A percentile compares a stretch with the other conserved stretches of the same genome.
Evolutionary conservation across 53 echinoderm and acorn worm genomes (phyloP).

Genomic region (Temnopleurus reevesii): DNA sequence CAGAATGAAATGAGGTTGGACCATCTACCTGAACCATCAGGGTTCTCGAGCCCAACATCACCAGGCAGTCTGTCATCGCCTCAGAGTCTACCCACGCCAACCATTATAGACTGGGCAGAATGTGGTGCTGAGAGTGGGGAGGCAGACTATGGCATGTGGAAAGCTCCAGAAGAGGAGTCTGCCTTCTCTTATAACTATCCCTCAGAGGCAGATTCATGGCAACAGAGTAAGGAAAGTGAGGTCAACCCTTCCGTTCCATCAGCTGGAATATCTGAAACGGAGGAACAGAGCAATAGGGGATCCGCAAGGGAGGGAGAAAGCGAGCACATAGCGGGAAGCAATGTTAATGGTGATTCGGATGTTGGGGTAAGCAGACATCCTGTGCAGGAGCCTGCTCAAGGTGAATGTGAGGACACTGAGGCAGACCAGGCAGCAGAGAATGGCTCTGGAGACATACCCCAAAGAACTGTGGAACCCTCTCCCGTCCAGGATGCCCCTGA

Average conservation of each 20-base stretch:
- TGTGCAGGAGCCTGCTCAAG: neutral
- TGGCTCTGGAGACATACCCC: neutral
- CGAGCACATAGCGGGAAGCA: neutral
- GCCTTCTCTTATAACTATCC: constrained; percentile 40
- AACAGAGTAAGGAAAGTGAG: neutral
- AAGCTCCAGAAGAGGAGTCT: constrained; percentile 26
- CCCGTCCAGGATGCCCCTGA: constrained; percentile 21
- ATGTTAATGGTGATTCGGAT: neutral
- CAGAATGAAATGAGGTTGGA: constrained; percentile 40
- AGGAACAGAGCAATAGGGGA: neutral
- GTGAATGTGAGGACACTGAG: constrained; percentile 52
- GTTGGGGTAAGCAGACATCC: neutral
- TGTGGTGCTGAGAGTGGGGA: constrained; percentile 33
- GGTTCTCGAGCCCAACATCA: constrained; percentile 48
- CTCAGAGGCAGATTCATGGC: constrained; percentile 44
- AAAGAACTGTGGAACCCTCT: constrained; percentile 8
- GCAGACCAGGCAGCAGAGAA: constrained; percentile 51
- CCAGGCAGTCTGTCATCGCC: constrained; percentile 43
- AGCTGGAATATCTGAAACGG: neutral
- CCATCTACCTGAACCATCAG: constrained; percentile 37
- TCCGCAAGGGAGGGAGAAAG: neutral
- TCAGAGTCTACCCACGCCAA: constrained; percentile 41
- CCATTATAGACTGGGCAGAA: constrained; percentile 33
- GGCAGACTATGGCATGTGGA: constrained; percentile 52
- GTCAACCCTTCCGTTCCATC: neutral